Evolutionary conservation across 2,888 invertebrate species (phyloP).

Genomic region (Anoncus sp.): DNA sequence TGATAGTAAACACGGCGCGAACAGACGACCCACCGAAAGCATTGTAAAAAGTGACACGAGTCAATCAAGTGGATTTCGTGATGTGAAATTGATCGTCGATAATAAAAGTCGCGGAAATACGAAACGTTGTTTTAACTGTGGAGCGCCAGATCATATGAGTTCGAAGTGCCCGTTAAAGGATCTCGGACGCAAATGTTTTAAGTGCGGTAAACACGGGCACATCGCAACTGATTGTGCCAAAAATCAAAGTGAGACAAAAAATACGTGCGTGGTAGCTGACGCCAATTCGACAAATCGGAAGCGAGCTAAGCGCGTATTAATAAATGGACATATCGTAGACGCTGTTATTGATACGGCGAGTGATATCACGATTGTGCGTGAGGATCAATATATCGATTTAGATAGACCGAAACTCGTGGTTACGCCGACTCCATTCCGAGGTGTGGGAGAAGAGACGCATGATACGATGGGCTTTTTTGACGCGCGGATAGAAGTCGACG

Average conservation of each 20-base stretch:
- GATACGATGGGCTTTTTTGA: neutral
- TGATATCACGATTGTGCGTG: neutral
- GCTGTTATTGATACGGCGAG: neutral
- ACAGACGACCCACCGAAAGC: neutral
- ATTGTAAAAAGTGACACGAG: neutral
- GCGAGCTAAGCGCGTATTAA: neutral
- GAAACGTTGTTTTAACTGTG: conserved; percentile 5
- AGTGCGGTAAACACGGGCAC: conserved; percentile 6
- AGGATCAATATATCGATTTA: neutral
- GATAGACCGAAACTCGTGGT: neutral
- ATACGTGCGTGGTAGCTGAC: neutral
- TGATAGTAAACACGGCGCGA: neutral
- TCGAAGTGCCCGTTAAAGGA: neutral
- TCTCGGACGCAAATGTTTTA: conserved; percentile 1
- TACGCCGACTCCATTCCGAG: neutral
- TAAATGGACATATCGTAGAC: no score
- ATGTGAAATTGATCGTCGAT: neutral
- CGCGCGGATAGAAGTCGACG: neutral
- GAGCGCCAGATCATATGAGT: neutral
- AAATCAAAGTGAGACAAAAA: neutral
- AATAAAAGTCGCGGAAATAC: neutral
- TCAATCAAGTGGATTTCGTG: neutral
- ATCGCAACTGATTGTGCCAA: conserved; percentile 1
- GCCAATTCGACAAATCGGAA: neutral
- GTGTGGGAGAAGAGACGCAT: neutral